A percentile compares a stretch with the other conserved stretches of the same genome.
These are phyloP conservation scores for Psettodes erumei DNA, from an alignment of 2,113 vertebrate species.

Conservation along the genomic window DNA sequence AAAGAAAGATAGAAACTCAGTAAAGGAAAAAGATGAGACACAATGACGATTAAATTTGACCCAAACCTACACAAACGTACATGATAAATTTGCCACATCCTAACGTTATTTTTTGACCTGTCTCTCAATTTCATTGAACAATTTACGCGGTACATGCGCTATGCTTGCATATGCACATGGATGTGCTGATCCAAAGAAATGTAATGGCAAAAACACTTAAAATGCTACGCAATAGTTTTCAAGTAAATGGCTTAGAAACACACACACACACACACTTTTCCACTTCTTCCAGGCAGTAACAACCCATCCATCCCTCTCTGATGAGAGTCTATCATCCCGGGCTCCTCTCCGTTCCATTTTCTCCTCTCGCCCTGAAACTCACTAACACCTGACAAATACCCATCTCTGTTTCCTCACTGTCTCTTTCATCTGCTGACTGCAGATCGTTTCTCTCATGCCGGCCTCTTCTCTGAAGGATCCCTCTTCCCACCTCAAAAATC, in stretches of 20 bases:
- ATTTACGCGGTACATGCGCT: not conserved
- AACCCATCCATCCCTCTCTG: constrained; percentile 19
- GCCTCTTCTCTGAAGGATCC: not conserved
- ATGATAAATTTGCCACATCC: not conserved
- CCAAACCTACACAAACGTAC: not conserved
- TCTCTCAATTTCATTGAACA: not conserved
- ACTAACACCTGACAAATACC: constrained; percentile 47
- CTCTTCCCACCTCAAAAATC: not conserved
- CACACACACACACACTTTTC: constrained; percentile 7
- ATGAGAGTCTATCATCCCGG: constrained; percentile 40
- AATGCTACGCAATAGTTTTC: not conserved
- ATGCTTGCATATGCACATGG: not conserved
- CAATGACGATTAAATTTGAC: no score
- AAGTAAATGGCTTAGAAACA: not conserved
- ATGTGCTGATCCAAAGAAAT: not conserved
- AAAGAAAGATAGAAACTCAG: no score
- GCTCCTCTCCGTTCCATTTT: constrained; percentile 7
- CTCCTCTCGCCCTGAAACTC: constrained; percentile 32
- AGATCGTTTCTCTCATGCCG: constrained; percentile 1
- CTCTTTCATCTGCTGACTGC: constrained; percentile 34
- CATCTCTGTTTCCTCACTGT: constrained; percentile 41
- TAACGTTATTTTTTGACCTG: not conserved
- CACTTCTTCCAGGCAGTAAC: constrained; percentile 21
- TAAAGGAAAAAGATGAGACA: no score
- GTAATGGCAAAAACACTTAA: not conserved